These are phyloP conservation scores for Actinia equina DNA, from an alignment of 64 coral and sea anemone species.

Conservation along the genomic window DNA sequence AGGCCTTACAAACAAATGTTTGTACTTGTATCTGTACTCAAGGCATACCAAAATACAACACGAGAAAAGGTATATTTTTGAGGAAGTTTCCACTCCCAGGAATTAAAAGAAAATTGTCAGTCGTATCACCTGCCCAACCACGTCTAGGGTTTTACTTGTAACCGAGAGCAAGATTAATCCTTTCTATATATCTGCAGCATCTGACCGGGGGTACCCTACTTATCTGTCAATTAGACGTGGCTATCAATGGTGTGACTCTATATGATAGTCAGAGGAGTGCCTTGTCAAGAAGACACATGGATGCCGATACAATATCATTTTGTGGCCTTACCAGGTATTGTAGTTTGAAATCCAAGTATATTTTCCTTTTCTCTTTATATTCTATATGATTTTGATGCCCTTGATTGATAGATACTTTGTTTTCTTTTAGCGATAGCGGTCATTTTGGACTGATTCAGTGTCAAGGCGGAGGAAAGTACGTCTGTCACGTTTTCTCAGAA, in stretches of 20 bases:
- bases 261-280: constrained; percentile 90
- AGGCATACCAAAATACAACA: too few species aligned
- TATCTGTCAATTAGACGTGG: constrained; percentile 85
- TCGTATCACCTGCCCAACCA: too few species aligned
- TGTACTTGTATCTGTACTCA: too few species aligned
- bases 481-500: constrained; percentile 96
- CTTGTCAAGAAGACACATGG: constrained; percentile 70
- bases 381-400: not conserved
- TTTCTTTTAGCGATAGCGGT: constrained; percentile 62
- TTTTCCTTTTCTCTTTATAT: not conserved
- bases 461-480: constrained; percentile 90
- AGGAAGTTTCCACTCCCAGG: too few species aligned
- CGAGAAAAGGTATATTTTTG: too few species aligned
- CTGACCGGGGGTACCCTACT: constrained; percentile 80
- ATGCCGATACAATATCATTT: constrained; percentile 93
- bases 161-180: not conserved
- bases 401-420: not conserved
- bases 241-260: constrained; percentile 77
- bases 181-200: constrained; percentile 42
- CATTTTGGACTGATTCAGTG: constrained; percentile 97
- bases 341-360: not conserved
- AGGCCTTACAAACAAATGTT: too few species aligned
- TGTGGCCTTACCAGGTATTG: constrained; percentile 90
- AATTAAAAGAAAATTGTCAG: too few species aligned
- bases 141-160: not conserved